These are phyloP conservation scores for Pseudorhiza aurosa DNA, from an alignment of 30 jellyfish, hydroid and myxozoan genomes.

Conservation along the genomic window DNA sequence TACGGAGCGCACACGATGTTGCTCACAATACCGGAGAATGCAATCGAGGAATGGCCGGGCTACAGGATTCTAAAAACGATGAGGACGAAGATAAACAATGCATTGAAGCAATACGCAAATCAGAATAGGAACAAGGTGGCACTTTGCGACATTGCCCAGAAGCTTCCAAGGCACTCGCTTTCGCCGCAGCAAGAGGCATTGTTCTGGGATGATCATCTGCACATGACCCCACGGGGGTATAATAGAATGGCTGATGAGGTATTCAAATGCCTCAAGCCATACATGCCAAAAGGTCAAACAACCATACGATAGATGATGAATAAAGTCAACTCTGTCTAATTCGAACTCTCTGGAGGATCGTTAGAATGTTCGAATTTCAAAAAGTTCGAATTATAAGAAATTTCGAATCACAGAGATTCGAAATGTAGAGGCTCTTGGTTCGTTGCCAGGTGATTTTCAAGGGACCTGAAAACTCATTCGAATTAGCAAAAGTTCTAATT, in stretches of 20 bases:
- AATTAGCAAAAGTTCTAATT: no score
- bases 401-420: no score
- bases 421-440: no score
- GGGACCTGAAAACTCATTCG: no score
- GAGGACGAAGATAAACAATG: conserved; percentile 88
- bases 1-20: conserved; percentile 94
- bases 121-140: conserved; percentile 79
- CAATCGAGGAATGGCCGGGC: conserved; percentile 97
- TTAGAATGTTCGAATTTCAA: no score
- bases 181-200: conserved; percentile 77
- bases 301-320: not conserved
- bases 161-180: conserved; percentile 88
- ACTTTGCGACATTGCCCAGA: conserved; percentile 86
- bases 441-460: no score
- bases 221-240: conserved; percentile 94
- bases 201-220: conserved; percentile 98
- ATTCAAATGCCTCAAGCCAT: conserved; percentile 86
- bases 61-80: conserved; percentile 79
- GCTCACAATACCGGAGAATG: conserved; percentile 94
- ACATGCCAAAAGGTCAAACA: conserved; percentile 45
- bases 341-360: no score
- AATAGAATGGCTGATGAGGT: conserved; percentile 94
- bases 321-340: not conserved
- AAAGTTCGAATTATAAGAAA: no score
- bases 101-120: conserved; percentile 78